phyloP scores from a whole-genome alignment of 2,797 vertebrate species.

The Echeneis naucrates region DNA sequence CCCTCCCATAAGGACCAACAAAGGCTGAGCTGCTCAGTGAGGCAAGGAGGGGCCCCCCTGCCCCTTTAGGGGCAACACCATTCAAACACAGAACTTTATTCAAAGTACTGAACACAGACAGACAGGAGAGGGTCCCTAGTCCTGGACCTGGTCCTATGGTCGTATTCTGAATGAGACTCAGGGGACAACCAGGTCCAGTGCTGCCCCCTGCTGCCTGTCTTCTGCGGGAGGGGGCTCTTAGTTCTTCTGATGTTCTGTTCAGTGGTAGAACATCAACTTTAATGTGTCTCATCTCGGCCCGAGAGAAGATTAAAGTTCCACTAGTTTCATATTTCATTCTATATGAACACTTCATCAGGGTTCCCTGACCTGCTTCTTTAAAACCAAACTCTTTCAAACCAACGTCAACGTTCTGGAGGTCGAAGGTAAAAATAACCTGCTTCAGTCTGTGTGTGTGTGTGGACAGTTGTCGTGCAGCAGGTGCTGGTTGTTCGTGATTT shows the following conservation, averaged over 20 bases:
- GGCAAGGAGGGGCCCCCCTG: slow-evolving; percentile 56
- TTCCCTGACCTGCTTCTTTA: too few species aligned
- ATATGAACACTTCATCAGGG: too few species aligned
- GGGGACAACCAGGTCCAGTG: neutral
- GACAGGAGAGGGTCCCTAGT: too few species aligned
- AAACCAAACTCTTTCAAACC: too few species aligned
- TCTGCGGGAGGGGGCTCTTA: too few species aligned
- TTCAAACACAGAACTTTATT: slow-evolving; percentile 8
- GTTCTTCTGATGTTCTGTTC: too few species aligned
- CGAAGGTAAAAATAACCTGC: slow-evolving; percentile 48
- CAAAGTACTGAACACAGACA: neutral
- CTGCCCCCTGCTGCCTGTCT: slow-evolving; percentile 34
- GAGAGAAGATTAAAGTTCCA: too few species aligned
- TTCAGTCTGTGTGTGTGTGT: slow-evolving; percentile 1
- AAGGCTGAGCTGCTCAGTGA: slow-evolving; percentile 60
- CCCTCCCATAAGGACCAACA: slow-evolving; percentile 40
- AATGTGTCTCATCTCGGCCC: too few species aligned
- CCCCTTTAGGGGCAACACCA: slow-evolving; percentile 36
- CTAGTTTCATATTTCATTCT: too few species aligned
- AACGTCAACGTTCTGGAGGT: slow-evolving; percentile 25
- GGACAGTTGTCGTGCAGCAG: slow-evolving; percentile 67
- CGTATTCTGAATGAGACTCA: too few species aligned
- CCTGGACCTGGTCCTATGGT: too few species aligned
- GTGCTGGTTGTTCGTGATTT: slow-evolving; percentile 56
- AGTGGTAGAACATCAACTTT: too few species aligned